Percentiles rank a stretch among this genome's conserved stretches.
These are phyloP conservation scores for Iselma pallidipennis DNA, from an alignment of 2,888 invertebrate species.

Conservation along the genomic window DNA sequence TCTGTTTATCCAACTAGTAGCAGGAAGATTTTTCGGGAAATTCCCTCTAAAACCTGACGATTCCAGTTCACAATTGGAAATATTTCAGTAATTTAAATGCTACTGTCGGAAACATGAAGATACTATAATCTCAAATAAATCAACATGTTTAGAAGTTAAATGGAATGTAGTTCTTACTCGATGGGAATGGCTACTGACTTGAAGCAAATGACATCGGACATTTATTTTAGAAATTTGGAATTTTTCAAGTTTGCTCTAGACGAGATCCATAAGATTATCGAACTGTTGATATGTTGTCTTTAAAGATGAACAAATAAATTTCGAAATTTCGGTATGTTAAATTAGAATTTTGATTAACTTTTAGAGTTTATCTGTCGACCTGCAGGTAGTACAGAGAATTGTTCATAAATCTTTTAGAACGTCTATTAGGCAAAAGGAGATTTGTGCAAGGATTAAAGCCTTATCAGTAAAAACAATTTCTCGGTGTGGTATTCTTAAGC, in stretches of 20 bases:
- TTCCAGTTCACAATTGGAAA: not conserved
- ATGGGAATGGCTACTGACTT: not conserved
- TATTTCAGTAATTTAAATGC: not conserved
- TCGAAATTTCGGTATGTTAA: not conserved
- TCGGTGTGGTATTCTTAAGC: not conserved
- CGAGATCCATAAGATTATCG: too few species aligned
- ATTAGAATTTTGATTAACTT: too few species aligned
- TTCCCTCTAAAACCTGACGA: not conserved
- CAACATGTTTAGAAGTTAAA: not conserved
- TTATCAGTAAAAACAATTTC: not conserved
- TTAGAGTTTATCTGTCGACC: too few species aligned
- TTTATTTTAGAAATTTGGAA: not conserved
- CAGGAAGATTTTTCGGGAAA: too few species aligned
- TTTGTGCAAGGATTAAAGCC: not conserved
- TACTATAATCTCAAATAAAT: not conserved
- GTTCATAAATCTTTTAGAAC: not conserved
- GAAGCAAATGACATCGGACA: not conserved
- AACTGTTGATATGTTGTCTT: too few species aligned
- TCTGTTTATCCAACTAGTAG: too few species aligned
- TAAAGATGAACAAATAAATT: too few species aligned
- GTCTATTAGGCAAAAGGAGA: not conserved
- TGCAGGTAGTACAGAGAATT: too few species aligned
- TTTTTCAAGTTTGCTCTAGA: too few species aligned
- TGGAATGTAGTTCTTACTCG: not conserved
- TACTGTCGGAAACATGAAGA: not conserved